Evolutionary conservation across 2,888 invertebrate genomes (phyloP).

Genomic region (Aleiodes testaceus): DNA sequence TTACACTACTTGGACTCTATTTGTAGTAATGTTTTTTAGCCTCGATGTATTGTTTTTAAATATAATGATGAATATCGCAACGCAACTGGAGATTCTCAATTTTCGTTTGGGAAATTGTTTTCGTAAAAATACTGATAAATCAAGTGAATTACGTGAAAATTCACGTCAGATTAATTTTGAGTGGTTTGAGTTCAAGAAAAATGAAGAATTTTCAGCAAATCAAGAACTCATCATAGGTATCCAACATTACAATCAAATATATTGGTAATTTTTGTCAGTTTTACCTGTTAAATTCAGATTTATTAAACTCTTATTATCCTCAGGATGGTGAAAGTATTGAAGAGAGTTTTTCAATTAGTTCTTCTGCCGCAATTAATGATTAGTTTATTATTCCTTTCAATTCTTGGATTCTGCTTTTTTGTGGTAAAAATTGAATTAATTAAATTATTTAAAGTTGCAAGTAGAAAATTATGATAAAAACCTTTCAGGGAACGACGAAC

Average conservation of each 20-base stretch:
- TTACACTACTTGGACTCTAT: not conserved
- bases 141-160: not conserved
- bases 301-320: not conserved
- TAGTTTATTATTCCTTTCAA: not conserved
- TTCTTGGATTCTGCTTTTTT: not conserved
- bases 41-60: not conserved
- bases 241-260: not conserved
- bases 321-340: not conserved
- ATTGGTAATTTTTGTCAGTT: not conserved
- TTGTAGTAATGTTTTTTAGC: not conserved
- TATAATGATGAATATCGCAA: not conserved
- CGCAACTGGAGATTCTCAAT: not conserved
- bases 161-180: not conserved
- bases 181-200: not conserved
- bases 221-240: conserved; percentile 12
- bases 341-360: not conserved
- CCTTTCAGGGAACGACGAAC: not conserved
- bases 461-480: no score
- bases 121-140: not conserved
- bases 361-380: conserved; percentile 3
- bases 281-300: not conserved
- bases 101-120: conserved; percentile 9
- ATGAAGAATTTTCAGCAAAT: not conserved
- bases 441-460: no score
- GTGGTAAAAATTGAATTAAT: not conserved